A percentile compares a stretch with the other conserved stretches of the same genome.
Evolutionary conservation across 2,113 vertebrate genomes (phyloP).

Genomic region (Chamaetylas fuelleborni): DNA sequence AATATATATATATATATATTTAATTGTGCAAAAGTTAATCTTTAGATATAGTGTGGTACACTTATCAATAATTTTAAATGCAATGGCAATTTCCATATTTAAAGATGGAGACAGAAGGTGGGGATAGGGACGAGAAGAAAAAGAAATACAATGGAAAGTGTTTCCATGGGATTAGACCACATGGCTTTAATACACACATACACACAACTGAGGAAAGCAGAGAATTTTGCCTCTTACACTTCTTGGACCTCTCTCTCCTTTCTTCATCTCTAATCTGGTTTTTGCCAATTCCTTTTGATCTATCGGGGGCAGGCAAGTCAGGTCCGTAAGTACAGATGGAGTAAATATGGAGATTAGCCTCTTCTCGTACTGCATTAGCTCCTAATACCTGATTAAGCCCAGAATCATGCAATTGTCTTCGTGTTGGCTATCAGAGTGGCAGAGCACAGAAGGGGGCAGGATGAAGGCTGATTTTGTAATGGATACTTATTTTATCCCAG

Average conservation of each 20-base stretch:
- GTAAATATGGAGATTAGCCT: slow-evolving; percentile 96
- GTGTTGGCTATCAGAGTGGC: slow-evolving; percentile 87
- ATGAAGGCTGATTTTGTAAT: slow-evolving; percentile 97
- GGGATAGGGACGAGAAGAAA: slow-evolving; percentile 14
- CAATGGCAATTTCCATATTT: slow-evolving; percentile 40
- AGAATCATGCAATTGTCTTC: slow-evolving; percentile 91
- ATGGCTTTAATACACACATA: slow-evolving; percentile 67
- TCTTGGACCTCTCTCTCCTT: slow-evolving; percentile 67
- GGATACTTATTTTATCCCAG: slow-evolving; percentile 97
- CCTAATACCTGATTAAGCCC: slow-evolving; percentile 98
- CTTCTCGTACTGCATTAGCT: slow-evolving; percentile 88
- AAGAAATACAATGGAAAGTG: slow-evolving; percentile 42
- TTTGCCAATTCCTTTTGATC: slow-evolving; percentile 93
- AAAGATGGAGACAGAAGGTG: neutral
- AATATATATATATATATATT: neutral
- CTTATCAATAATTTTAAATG: slow-evolving; percentile 28
- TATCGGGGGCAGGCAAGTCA: slow-evolving; percentile 81
- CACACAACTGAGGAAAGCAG: slow-evolving; percentile 70
- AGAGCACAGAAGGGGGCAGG: slow-evolving; percentile 84
- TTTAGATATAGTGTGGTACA: neutral
- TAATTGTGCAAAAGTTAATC: neutral
- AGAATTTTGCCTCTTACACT: slow-evolving; percentile 77
- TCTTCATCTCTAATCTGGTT: slow-evolving; percentile 90
- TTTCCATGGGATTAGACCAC: slow-evolving; percentile 72
- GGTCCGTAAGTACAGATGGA: slow-evolving; percentile 91